These are phyloP conservation scores for Neuroscelio doddi DNA, from an alignment of 2,888 invertebrate genomes.

Conservation along the genomic window DNA sequence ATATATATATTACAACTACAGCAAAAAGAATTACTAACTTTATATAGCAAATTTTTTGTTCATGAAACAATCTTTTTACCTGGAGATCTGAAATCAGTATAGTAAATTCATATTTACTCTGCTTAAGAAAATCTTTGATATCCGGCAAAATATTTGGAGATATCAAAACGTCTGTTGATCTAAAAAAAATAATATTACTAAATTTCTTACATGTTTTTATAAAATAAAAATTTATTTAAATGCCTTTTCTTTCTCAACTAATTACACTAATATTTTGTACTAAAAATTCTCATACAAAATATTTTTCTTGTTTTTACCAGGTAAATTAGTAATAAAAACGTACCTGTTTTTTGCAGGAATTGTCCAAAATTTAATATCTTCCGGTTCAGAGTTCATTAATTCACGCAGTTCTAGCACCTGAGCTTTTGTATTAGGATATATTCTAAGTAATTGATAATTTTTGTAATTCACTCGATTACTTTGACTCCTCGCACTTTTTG, in stretches of 20 bases:
- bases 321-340: too few relatives aligned
- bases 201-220: neutral
- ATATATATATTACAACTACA: too few relatives aligned
- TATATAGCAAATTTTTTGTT: too few relatives aligned
- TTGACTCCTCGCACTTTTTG: conserved; percentile 47
- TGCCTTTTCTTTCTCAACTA: too few relatives aligned
- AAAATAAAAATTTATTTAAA: neutral
- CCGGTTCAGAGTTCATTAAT: conserved; percentile 72
- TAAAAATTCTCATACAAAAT: too few relatives aligned
- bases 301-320: too few relatives aligned
- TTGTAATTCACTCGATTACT: conserved; percentile 71
- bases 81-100: conserved; percentile 83
- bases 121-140: conserved; percentile 76
- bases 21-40: too few relatives aligned
- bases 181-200: conserved; percentile 25
- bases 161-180: conserved; percentile 81
- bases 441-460: conserved; percentile 75
- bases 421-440: conserved; percentile 70
- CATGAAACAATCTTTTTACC: conserved; percentile 64
- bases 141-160: conserved; percentile 79
- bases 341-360: conserved; percentile 73
- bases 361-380: conserved; percentile 77
- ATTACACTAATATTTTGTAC: neutral
- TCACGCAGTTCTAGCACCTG: conserved; percentile 72
- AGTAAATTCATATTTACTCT: conserved; percentile 77